These are phyloP conservation scores for Coregonus suidteri DNA, from an alignment of 2,797 vertebrate genomes.

Conservation along the genomic window DNA sequence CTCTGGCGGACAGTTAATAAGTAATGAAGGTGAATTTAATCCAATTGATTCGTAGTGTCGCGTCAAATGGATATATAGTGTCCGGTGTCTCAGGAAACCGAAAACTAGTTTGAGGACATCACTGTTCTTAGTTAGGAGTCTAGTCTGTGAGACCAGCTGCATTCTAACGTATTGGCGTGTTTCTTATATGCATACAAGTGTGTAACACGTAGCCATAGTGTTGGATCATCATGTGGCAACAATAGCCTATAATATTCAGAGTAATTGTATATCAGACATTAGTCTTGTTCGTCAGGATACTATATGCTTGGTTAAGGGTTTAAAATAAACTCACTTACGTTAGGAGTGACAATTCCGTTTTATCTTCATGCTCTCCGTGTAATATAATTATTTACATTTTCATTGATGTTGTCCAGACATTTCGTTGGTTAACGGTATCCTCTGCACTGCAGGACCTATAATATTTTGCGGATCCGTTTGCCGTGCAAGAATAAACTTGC, in stretches of 20 bases:
- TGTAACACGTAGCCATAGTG: not conserved
- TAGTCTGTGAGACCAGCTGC: not conserved
- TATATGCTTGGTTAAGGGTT: not conserved
- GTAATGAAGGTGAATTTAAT: slow-evolving; percentile 23
- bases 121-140: not conserved
- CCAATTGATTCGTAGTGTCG: not conserved
- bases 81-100: not conserved
- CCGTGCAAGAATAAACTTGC: not conserved
- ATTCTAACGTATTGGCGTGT: not conserved
- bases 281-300: not conserved
- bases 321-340: slow-evolving; percentile 50
- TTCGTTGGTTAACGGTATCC: slow-evolving; percentile 25
- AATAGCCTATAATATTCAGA: slow-evolving; percentile 3
- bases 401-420: slow-evolving; percentile 36
- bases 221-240: slow-evolving; percentile 3
- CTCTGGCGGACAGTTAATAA: slow-evolving; percentile 19
- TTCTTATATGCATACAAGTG: not conserved
- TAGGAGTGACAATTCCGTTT: slow-evolving; percentile 47
- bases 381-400: slow-evolving; percentile 35
- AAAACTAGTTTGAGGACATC: not conserved
- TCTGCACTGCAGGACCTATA: slow-evolving; percentile 15
- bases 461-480: not conserved
- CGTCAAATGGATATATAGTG: slow-evolving; percentile 1
- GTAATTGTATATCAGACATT: not conserved
- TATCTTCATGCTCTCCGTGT: slow-evolving; percentile 46